Conservation (phyloP, 2,797 vertebrate species). For the Enteromius argenteus region DNA sequence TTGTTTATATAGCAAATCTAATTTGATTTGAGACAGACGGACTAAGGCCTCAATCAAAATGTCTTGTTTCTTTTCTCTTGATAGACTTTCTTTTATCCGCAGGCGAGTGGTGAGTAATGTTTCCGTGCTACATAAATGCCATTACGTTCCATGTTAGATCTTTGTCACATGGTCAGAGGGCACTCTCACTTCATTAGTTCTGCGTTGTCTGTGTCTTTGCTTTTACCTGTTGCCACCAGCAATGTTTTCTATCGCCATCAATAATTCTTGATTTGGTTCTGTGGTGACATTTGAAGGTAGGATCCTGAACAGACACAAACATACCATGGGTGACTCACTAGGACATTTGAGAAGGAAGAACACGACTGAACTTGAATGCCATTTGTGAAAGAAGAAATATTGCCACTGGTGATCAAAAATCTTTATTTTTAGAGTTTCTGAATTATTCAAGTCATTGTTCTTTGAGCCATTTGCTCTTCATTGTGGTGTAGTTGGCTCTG, state of each 20-base stretch:
- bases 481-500: slow-evolving; percentile 30
- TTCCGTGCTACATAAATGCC: slow-evolving; percentile 53
- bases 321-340: slow-evolving; percentile 65
- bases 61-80: slow-evolving; percentile 13
- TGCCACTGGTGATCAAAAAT: slow-evolving; percentile 63
- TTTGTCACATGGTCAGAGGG: slow-evolving; percentile 28
- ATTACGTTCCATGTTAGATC: slow-evolving; percentile 33
- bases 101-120: slow-evolving; percentile 41
- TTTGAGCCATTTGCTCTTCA: slow-evolving; percentile 64
- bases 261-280: slow-evolving; percentile 49
- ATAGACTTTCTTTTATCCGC: slow-evolving; percentile 37
- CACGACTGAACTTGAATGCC: slow-evolving; percentile 57
- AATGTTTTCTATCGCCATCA: slow-evolving; percentile 55
- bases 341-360: slow-evolving; percentile 64
- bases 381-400: slow-evolving; percentile 37
- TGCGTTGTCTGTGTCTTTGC: slow-evolving; percentile 14
- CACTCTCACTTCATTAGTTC: slow-evolving; percentile 46
- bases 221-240: slow-evolving; percentile 46
- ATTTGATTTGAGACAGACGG: slow-evolving; percentile 37
- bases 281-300: slow-evolving; percentile 64
- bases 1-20: slow-evolving; percentile 16
- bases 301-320: slow-evolving; percentile 55
- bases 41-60: slow-evolving; percentile 39
- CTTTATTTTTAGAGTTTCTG: slow-evolving; percentile 43
- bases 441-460: slow-evolving; percentile 60